Evolutionary conservation across 2,113 vertebrate species (phyloP), one percentile per base, ranked within the genome.

Genomic region (Trichechus manatus): DNA sequence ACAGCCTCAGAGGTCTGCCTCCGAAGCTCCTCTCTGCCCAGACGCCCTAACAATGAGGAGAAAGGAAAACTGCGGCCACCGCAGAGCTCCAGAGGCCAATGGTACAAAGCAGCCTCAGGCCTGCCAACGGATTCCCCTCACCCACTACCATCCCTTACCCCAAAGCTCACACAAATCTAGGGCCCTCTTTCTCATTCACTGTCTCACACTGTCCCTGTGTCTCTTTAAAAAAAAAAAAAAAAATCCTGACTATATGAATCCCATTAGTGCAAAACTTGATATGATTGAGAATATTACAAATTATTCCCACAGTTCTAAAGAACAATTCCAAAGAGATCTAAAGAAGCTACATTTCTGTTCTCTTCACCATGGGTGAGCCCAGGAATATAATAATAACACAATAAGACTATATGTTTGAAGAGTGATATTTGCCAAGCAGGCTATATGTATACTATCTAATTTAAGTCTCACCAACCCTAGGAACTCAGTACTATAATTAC

Each of bases 1-100:
- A 89, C 84, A 97, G 96, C 97, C 97, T 97, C 95, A 95, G 89
- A 97, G 95, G 98, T 92, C 97, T 97, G 97, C 93, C 97, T 97
- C 83, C 3, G 0, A 47, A 25, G 86, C 79, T 44, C 25, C 77
- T 81, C 75, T 97, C 86, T 83, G 93, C 89, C 95, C 96, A 93
- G 97, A 96, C 44, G 81, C 96, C 80, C 1, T 82, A 81, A 97
- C 97, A 97, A 95, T 95, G 93, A 96, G 27, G 89, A 91, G 96
- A 83, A 91, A 97, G 90, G 95, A 88, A 82, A 90, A 68, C 89
- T 77, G 84, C 0, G 47, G 85, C 83, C 79, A 56, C 94, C 39
- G 6, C 74, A 74, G 91, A 44, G 70, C 64, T 19, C 47, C 39
- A 22, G 77, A 79, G 93, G 82, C 74, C 93, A 59, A 1, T 4